These are phyloP conservation scores for Cataglyphis altisquamis DNA, from an alignment of 2,888 invertebrate genomes.

Conservation along the genomic window DNA sequence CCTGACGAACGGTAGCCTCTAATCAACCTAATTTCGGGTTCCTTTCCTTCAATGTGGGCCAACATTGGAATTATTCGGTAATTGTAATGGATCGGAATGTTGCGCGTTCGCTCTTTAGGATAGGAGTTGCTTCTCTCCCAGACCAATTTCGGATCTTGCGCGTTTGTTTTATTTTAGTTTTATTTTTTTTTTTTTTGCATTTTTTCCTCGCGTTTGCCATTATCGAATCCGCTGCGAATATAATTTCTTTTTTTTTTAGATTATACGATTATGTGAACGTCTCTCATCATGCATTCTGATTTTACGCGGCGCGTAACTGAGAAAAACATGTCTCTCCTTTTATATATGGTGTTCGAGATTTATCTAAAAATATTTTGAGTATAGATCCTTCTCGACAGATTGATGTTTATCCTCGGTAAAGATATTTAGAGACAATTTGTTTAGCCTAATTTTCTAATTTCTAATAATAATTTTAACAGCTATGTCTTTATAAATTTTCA, in stretches of 20 bases:
- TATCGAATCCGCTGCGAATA: conserved; percentile 64
- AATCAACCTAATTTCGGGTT: conserved; percentile 86
- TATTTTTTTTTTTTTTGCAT: not conserved
- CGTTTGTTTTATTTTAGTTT: conserved; percentile 27
- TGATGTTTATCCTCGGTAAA: not conserved
- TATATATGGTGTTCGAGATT: not conserved
- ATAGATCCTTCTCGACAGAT: not conserved
- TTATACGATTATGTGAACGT: conserved; percentile 58
- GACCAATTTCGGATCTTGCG: conserved; percentile 61
- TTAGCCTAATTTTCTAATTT: conserved; percentile 4
- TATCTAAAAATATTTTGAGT: not conserved
- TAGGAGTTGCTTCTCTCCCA: conserved; percentile 33
- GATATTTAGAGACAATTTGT: not conserved
- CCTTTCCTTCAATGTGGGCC: conserved; percentile 80
- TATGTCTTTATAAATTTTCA: conserved; percentile 2
- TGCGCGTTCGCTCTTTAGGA: conserved; percentile 77
- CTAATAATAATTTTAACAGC: not conserved
- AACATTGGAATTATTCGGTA: conserved; percentile 85
- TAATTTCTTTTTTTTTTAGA: conserved; percentile 48
- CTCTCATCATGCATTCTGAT: conserved; percentile 32
- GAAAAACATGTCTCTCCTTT: not conserved
- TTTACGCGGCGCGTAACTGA: conserved; percentile 1
- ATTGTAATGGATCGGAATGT: conserved; percentile 85
- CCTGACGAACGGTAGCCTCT: conserved; percentile 86
- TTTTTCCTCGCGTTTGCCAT: conserved; percentile 56